Evolutionary conservation across 2,888 invertebrate genomes (phyloP), one percentile per base, ranked within the genome.

Genomic region (Crematogaster levior): DNA sequence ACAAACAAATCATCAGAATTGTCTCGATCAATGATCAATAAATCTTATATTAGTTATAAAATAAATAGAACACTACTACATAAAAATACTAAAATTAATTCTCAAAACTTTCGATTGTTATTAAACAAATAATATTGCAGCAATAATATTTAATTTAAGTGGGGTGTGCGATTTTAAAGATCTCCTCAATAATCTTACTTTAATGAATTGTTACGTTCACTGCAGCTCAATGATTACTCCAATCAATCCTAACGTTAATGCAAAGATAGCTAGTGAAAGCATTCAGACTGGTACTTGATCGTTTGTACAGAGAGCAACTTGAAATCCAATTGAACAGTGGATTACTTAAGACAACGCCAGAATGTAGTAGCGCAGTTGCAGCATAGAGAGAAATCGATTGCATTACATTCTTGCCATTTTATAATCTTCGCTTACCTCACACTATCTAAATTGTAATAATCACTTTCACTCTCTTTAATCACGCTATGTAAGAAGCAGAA

Each of bases 301-400:
- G 60, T 34, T 60, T 21, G 43, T 34, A 34, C 34, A 43, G 63
- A 48, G 61, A 21, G 61, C 12, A 46, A 61, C 21, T 46, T 27
- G 73, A n/a, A 58, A 58, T 73, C 60, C 48, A 46, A 74, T 46
- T 30, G 70, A 70, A 51, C 34, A 46, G 21, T 51, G 15, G 34
- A 73, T 46, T 60, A 74, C 43, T 48, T 24, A 61, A 74, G 63
- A 61, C 43, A 43, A 40, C 9, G 21, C 27, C 12, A 24, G 34
- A 56, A 7, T 40, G 21, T 12, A 56, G 48, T 48, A 72, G 56
- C 21, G 6, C n/a, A 27, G 21, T 48, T 48, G 34, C 34, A 63
- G 63, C 46, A 48, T 34, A n/a, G n/a, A 34, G 30, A 48, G 46
- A 37, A 74, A 30, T 37, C 37, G 37, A 53, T 53, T 60, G 48